Evolutionary conservation across 2,113 vertebrate species (phyloP), one percentile per base, ranked within the genome.

Genomic region (Pitta sordida): DNA sequence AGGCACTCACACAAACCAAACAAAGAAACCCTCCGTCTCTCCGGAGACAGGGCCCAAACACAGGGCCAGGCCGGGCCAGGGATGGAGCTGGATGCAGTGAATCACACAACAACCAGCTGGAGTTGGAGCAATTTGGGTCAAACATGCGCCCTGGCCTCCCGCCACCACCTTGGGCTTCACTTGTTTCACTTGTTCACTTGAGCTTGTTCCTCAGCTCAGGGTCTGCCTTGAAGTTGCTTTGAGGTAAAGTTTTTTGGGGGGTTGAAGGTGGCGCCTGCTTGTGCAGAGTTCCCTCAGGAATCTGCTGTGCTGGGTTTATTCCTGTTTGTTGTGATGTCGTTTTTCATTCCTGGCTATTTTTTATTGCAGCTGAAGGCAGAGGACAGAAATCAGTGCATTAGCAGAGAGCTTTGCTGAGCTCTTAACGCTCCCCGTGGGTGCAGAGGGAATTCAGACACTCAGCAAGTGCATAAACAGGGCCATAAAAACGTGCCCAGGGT

Each of bases 71-170:
- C 90, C 94, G 51, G 91, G 71, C 90, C 58, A 58, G 4, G 53
- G 9, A 32, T 41, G 67, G 55, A 41, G 70, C 52, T 21, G 74
- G 32, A 52, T 3, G 29, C 67, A 7, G 60, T 76, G 94, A 95
- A 92, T 94, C 95, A 73, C 92, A 69, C 65, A 36, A 10, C 77
- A 36, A 10, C 77, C 92, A 92, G 94, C 94, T 95, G 94, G 52
- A 69, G 44, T 41, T 89, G 23, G 58, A 93, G 91, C 69, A 69
- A 73, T 86, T 91, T 51, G 84, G 93, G 93, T 91, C 89, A 77
- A 17, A 76, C 24, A 69, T 43, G 51, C 41, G 37, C 49, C 53
- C 56, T 92, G 91, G 94, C 92, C 0, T 3, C 1, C 5, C 1
- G 71, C 94, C 96, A 86, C 37, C 1, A 6, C 8, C 77, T 64